These are phyloP conservation scores for Astyanax mexicanus DNA, from an alignment of 2,797 vertebrate genomes.

Conservation along the genomic window DNA sequence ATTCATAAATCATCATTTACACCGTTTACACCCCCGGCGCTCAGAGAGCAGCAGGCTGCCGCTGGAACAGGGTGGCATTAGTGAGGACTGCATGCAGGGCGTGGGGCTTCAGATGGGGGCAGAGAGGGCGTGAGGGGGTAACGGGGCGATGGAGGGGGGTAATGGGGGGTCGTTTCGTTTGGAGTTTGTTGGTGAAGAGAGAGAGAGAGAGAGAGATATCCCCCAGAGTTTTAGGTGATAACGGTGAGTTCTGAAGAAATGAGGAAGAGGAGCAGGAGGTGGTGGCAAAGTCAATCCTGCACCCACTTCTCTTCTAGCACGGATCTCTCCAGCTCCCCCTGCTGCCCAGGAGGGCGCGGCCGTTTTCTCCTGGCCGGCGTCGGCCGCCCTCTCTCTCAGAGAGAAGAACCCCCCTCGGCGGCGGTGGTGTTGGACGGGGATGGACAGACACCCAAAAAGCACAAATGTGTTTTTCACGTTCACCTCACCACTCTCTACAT, in stretches of 20 bases:
- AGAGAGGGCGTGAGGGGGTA: slow-evolving; percentile 11
- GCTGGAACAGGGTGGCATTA: slow-evolving; percentile 57
- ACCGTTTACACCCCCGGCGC: not conserved
- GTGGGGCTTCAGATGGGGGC: slow-evolving; percentile 14
- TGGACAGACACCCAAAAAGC: slow-evolving; percentile 48
- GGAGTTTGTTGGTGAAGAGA: slow-evolving; percentile 30
- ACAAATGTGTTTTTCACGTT: slow-evolving; percentile 51
- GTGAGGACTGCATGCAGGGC: slow-evolving; percentile 49
- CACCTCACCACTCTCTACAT: slow-evolving; percentile 23
- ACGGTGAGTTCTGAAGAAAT: slow-evolving; percentile 57
- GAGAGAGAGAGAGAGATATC: slow-evolving; percentile 31
- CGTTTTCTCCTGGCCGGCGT: not conserved
- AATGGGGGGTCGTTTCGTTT: slow-evolving; percentile 43
- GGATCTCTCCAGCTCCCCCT: slow-evolving; percentile 16
- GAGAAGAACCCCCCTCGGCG: slow-evolving; percentile 29
- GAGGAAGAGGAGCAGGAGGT: slow-evolving; percentile 62
- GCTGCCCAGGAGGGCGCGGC: slow-evolving; percentile 18
- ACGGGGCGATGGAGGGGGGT: slow-evolving; percentile 16
- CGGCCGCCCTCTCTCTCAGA: not conserved
- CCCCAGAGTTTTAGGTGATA: slow-evolving; percentile 56
- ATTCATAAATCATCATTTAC: not conserved
- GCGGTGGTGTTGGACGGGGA: slow-evolving; percentile 39
- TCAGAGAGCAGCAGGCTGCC: slow-evolving; percentile 45
- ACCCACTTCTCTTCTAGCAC: slow-evolving; percentile 53
- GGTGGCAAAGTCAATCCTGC: slow-evolving; percentile 46